Evolutionary conservation across 2,888 invertebrate species (phyloP), one percentile per base, ranked within the genome.

Genomic region (Cactoblastis cactorum): DNA sequence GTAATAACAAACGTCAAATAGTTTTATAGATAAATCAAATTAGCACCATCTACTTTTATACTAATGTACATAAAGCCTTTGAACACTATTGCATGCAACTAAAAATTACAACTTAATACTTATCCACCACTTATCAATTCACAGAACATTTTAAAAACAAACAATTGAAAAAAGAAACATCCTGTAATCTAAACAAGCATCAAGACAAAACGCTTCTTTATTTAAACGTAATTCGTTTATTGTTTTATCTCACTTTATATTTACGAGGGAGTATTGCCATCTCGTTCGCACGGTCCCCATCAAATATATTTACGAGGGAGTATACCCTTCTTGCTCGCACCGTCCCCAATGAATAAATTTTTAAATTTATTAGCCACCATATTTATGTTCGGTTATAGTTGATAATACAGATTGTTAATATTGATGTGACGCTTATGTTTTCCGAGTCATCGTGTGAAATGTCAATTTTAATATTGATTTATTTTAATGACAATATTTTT

Each of bases 171-270:
- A 43, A 28, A 43, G 17, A 3, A 43, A 43, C 83, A 80, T 39
- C 70, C 82, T 80, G 60, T 84, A 74, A 69, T 70, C 74, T 79
- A 80, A 81, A 77, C 82, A 77, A 69, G 70, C 67, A 67, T 70
- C 66, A 67, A 71, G 72, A 87, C 87, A 86, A 87, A 88, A 84
- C 82, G 84, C 79, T 84, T 79, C 80, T 87, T 87, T 88, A 85
- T 86, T 82, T 83, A 79, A 80, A 81, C 78, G 80, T 88, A 87
- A 87, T 88, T 78, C 86, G 84, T 88, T 88, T 88, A 89, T 89
- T 89, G 88, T 88, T 88, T 89, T 88, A 88, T 87, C 88, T 87
- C 69, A 66, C 68, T 78, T 76, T 72, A 80, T 86, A 86, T 89
- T 89, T 88, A 89, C 78, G 87, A 80, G 74, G 72, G 71, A 71